These are phyloP conservation scores for Hyphantria cunea DNA, from an alignment of 1,140 invertebrate species.

Conservation along the genomic window DNA sequence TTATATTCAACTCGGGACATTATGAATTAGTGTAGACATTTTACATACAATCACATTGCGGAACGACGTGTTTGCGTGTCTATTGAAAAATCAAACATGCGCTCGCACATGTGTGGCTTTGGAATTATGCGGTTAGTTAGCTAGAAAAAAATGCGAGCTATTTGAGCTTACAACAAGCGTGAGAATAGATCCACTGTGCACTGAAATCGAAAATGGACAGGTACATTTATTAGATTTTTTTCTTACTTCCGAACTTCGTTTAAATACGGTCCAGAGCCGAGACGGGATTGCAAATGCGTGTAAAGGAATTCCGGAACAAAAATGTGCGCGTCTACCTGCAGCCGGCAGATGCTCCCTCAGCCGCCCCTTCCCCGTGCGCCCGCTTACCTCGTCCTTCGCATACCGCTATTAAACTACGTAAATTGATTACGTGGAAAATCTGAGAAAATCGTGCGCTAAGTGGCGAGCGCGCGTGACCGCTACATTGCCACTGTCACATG, in stretches of 20 bases:
- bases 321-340: conserved; percentile 72
- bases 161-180: conserved; percentile 38
- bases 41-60: conserved; percentile 36
- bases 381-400: conserved; percentile 37
- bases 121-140: conserved; percentile 52
- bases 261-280: conserved; percentile 30
- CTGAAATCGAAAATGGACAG: conserved; percentile 12
- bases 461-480: conserved; percentile 44
- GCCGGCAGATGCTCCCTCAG: conserved; percentile 55
- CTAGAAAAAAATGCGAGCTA: conserved; percentile 48
- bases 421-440: conserved; percentile 77
- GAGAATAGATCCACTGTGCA: conserved; percentile 34
- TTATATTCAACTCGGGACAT: conserved; percentile 22
- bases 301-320: conserved; percentile 76
- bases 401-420: conserved; percentile 61
- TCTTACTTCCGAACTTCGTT: conserved; percentile 21
- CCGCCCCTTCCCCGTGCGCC: conserved; percentile 22
- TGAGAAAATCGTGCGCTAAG: conserved; percentile 70
- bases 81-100: conserved; percentile 39
- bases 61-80: conserved; percentile 34
- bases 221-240: conserved; percentile 24
- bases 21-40: conserved; percentile 22
- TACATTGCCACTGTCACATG: conserved; percentile 43
- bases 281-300: conserved; percentile 74
- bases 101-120: conserved; percentile 40